These are phyloP conservation scores for Drosophila varians DNA, from an alignment of 1,140 invertebrate species.

Conservation along the genomic window DNA sequence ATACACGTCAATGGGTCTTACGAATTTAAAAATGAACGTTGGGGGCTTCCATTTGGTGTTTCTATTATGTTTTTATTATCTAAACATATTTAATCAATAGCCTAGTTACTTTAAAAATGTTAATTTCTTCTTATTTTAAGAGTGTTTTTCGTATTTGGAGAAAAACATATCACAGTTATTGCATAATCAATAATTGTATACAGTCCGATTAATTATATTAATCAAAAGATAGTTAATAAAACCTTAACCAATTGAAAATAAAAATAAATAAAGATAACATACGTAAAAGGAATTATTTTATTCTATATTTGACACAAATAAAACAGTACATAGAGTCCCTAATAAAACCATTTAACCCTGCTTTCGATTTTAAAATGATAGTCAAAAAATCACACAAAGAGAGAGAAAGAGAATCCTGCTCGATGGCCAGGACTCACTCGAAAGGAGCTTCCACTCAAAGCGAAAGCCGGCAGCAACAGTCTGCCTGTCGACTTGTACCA, in stretches of 20 bases:
- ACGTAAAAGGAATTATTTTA: no score
- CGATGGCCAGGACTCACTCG: constrained; percentile 31
- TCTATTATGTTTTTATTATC: neutral
- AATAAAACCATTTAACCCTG: neutral
- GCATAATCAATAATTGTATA: no score
- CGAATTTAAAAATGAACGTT: no score
- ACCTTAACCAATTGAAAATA: no score
- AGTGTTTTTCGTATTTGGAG: no score
- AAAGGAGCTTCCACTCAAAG: constrained; percentile 49
- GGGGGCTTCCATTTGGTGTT: neutral
- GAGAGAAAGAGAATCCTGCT: constrained; percentile 9
- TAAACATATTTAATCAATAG: no score
- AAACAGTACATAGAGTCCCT: neutral
- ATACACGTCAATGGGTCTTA: constrained; percentile 4
- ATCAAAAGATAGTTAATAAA: no score
- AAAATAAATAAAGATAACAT: no score
- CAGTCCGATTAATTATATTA: neutral
- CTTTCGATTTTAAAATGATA: neutral
- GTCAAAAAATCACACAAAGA: constrained; percentile 4
- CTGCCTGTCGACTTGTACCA: constrained; percentile 23
- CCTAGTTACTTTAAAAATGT: no score
- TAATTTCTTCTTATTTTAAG: no score
- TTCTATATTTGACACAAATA: neutral
- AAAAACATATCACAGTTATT: no score
- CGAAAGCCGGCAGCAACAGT: constrained; percentile 79